Conservation (phyloP, 1,140 invertebrate species). For the Littorina saxatilis region DNA sequence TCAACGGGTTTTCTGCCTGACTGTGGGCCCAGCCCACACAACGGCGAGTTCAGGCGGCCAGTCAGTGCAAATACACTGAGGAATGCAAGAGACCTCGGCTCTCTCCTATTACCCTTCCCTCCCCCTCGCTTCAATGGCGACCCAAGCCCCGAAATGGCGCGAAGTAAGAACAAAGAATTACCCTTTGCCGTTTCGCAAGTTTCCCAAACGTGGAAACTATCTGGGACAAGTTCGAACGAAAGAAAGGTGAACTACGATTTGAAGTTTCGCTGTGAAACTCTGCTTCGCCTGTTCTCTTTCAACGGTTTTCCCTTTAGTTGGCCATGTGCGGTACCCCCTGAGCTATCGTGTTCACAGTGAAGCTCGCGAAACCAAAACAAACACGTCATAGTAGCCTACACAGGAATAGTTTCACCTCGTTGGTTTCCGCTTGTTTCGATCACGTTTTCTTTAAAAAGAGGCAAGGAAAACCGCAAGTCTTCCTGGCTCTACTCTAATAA, state of each 20-base stretch:
- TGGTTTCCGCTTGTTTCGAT: background rate
- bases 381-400: background rate
- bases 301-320: background rate
- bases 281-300: no score
- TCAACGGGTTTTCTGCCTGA: constrained; percentile 24
- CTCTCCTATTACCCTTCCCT: constrained; percentile 51
- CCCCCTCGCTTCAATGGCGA: constrained; percentile 5
- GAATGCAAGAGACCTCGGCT: constrained; percentile 50
- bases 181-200: background rate
- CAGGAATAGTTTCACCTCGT: background rate
- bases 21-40: background rate
- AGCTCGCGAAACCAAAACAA: background rate
- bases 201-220: no score
- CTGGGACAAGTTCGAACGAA: background rate
- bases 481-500: no score
- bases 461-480: no score
- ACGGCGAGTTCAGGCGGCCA: constrained; percentile 31
- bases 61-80: constrained; percentile 32
- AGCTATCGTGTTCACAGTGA: no score
- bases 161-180: constrained; percentile 4
- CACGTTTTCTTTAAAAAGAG: no score
- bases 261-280: no score
- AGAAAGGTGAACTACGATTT: no score
- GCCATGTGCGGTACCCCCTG: no score
- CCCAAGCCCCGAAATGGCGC: background rate